Base-by-base conservation (phyloP, 2,797 vertebrate genomes). In the Urophycis tenuis region DNA sequence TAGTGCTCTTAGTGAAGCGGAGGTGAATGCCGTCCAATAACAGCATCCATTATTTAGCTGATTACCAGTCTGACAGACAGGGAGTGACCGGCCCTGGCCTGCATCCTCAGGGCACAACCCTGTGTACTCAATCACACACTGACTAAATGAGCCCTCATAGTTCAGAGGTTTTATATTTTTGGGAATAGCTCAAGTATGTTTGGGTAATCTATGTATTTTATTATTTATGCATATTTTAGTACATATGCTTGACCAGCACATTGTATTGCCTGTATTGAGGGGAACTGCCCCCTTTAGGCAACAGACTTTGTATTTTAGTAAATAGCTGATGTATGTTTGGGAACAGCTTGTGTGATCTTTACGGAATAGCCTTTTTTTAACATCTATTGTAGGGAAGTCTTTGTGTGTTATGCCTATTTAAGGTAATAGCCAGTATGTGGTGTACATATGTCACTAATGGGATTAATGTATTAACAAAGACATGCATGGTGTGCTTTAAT, bases 11-110 rank as follows among this genome's bases (percentile, higher is more conserved):
- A 81, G 81, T 78, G 78, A 53, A 8, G 79, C 25, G 35, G 79
- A 79, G 86, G 74, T 74, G 75, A 77, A 77, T 73, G 32, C 76
- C 17, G 64, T 78, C 30, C 41, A 73, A 31, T 17, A 14, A 73
- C 75, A 80, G 75, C 86, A 89, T 92, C 77, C 84, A 93, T 93
- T 91, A 93, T 93, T 93, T 84, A 92, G 84, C 78, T 72, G 53
- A 60, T 60, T 60, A 60, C n/a, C 77, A 83, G 79, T 81, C 85
- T 90, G 79, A 82, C 67, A 75, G 29, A 79, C 75, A 41, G 83
- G 83, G 80, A 81, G 86, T 87, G 86, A 83, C 71, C 75, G 71
- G 76, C 32, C 75, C 77, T 80, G 77, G 81, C 78, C 75, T 60
- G 53, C 53, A n/a, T 85, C 80, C 80, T 88, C 86, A 79, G 74